A percentile compares a stretch with the other conserved stretches of the same genome.
These are phyloP conservation scores for Patiria miniata DNA, from an alignment of 35 echinoderm and acorn worm species.

Conservation along the genomic window DNA sequence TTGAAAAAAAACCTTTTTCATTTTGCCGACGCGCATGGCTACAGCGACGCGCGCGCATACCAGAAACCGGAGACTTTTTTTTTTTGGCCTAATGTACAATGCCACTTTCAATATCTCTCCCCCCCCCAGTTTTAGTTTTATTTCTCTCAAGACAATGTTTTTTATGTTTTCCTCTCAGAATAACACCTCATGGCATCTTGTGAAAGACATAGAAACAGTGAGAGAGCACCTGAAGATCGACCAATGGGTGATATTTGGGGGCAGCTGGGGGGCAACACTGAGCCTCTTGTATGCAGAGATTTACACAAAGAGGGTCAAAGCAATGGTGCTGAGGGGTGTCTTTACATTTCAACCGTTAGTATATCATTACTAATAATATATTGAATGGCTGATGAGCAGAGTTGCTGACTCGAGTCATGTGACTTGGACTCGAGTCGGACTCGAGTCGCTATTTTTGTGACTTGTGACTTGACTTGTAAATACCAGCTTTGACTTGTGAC, in stretches of 20 bases:
- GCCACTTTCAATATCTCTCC: not conserved
- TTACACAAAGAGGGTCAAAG: slow-evolving; percentile 33
- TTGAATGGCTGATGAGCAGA: not conserved
- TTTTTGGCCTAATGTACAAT: not conserved
- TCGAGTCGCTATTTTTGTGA: too few relatives aligned
- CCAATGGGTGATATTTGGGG: slow-evolving; percentile 59
- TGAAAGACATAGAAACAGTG: slow-evolving; percentile 35
- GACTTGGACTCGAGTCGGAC: too few relatives aligned
- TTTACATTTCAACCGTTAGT: slow-evolving; percentile 32
- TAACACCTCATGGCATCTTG: slow-evolving; percentile 56
- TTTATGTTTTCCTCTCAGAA: slow-evolving; percentile 39
- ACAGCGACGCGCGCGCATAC: too few relatives aligned
- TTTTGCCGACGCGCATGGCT: too few relatives aligned
- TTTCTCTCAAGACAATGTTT: not conserved
- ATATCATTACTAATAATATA: not conserved
- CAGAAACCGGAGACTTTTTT: too few relatives aligned
- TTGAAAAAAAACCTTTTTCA: too few relatives aligned
- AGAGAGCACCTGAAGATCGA: slow-evolving; percentile 36
- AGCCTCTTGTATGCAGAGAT: slow-evolving; percentile 41
- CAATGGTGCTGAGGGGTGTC: slow-evolving; percentile 8
- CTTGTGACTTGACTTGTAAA: too few relatives aligned
- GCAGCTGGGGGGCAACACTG: slow-evolving; percentile 58
- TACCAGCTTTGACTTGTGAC: too few relatives aligned
- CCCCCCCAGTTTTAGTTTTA: not conserved
- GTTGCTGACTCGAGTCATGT: too few relatives aligned